phyloP scores from a whole-genome alignment of 2,888 invertebrate species.

The Linnaemya tessellans region DNA sequence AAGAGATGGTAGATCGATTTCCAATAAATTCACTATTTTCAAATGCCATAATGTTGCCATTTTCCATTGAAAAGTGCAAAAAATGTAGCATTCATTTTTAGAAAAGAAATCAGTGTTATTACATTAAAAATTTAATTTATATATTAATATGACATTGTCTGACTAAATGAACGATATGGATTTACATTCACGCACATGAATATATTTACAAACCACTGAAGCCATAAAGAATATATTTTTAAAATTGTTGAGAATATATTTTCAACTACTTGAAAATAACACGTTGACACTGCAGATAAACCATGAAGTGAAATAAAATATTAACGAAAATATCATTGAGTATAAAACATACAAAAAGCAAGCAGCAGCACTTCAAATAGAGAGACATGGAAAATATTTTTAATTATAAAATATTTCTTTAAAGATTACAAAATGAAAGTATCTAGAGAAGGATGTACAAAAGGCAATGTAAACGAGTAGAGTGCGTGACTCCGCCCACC shows the following conservation, averaged over 20 bases:
- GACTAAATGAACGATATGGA: too few species aligned
- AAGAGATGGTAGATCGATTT: too few species aligned
- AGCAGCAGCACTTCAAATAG: neutral
- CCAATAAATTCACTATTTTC: too few species aligned
- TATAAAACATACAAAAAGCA: neutral
- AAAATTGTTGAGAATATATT: neutral
- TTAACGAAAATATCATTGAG: constrained; percentile 8
- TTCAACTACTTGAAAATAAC: neutral
- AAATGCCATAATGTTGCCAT: too few species aligned
- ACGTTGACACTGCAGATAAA: neutral
- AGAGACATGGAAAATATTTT: neutral
- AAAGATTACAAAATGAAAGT: constrained; percentile 1
- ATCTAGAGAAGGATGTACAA: constrained; percentile 15
- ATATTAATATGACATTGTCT: too few species aligned
- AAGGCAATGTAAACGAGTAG: constrained; percentile 53
- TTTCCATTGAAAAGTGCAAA: too few species aligned
- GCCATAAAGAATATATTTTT: too few species aligned
- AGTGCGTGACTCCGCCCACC: constrained; percentile 77
- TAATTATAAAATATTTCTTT: constrained; percentile 2
- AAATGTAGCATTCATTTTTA: too few species aligned
- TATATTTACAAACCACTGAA: too few species aligned
- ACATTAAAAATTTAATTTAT: too few species aligned
- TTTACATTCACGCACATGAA: too few species aligned
- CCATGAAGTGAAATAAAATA: neutral
- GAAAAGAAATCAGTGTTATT: too few species aligned